Evolutionary conservation across 2,888 invertebrate species (phyloP).

Genomic region (Cryptocheilus praepositus): DNA sequence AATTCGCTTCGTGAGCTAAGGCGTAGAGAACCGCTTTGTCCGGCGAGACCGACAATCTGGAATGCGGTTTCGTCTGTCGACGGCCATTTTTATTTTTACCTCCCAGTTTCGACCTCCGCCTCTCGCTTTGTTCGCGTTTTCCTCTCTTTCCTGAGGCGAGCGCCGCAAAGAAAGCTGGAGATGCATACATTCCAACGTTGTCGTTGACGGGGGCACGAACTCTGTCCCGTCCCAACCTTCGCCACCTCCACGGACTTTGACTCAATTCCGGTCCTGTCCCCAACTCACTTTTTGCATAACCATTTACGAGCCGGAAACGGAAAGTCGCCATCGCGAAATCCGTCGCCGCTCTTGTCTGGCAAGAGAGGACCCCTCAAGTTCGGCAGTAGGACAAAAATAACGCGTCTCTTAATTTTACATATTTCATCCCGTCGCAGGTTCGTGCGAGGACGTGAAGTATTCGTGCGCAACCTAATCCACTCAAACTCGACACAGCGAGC

Average conservation of each 20-base stretch:
- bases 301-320: slow-evolving; percentile 17
- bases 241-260: background rate
- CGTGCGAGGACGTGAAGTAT: too few relatives aligned
- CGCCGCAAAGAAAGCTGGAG: slow-evolving; percentile 54
- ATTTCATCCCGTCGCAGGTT: too few relatives aligned
- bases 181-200: slow-evolving; percentile 61
- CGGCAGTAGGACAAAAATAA: too few relatives aligned
- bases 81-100: slow-evolving; percentile 59
- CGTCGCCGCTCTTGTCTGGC: background rate
- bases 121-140: slow-evolving; percentile 53
- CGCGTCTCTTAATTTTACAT: too few relatives aligned
- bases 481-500: too few relatives aligned
- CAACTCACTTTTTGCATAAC: slow-evolving; percentile 28
- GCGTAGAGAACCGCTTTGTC: slow-evolving; percentile 51
- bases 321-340: slow-evolving; percentile 21
- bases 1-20: slow-evolving; percentile 36
- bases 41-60: slow-evolving; percentile 57
- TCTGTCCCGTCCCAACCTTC: slow-evolving; percentile 17
- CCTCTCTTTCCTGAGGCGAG: slow-evolving; percentile 47
- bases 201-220: slow-evolving; percentile 40
- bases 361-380: too few relatives aligned
- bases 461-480: too few relatives aligned
- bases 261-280: slow-evolving; percentile 18
- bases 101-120: slow-evolving; percentile 47
- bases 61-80: slow-evolving; percentile 60